Conservation (phyloP, 2,797 vertebrate genomes). For the Poeciliopsis presidionis region DNA sequence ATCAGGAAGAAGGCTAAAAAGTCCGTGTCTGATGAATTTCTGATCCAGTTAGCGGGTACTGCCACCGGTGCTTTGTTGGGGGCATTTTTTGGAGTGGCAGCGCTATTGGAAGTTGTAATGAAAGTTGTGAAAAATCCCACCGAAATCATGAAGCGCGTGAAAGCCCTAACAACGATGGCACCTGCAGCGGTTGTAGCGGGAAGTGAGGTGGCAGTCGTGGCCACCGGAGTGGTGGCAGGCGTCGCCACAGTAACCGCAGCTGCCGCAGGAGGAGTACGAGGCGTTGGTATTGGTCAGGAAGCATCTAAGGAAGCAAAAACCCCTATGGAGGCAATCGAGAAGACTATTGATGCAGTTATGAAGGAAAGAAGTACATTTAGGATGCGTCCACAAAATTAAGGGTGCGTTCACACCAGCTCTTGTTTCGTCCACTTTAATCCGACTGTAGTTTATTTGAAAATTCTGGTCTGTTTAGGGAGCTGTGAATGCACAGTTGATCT, state of each 20-base stretch:
- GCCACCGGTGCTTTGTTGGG: conserved; percentile 32
- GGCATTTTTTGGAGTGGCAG: conserved; percentile 18
- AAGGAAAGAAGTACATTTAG: not conserved
- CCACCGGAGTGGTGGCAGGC: fast-evolving
- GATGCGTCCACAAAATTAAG: not conserved
- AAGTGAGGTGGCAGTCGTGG: fast-evolving
- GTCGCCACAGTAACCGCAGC: fast-evolving
- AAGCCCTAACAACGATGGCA: fast-evolving
- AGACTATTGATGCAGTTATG: fast-evolving
- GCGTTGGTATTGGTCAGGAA: not conserved
- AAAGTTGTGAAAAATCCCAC: fast-evolving
- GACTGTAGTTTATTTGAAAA: no score
- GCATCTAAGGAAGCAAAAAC: conserved; percentile 27
- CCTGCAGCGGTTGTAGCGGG: fast-evolving
- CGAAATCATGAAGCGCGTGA: fast-evolving
- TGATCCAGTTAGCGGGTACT: conserved; percentile 13
- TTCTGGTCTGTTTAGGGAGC: not conserved
- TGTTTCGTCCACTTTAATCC: no score
- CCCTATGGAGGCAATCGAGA: fast-evolving
- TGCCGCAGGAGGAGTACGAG: not conserved
- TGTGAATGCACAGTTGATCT: no score
- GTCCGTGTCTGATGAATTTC: not conserved
- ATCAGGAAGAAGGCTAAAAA: conserved; percentile 35
- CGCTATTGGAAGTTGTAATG: fast-evolving
- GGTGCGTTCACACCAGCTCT: no score